Percentiles rank a stretch among this genome's conserved stretches.
Conservation (phyloP, 2,888 invertebrate genomes). For the Amblyjoppa fuscipennis region DNA sequence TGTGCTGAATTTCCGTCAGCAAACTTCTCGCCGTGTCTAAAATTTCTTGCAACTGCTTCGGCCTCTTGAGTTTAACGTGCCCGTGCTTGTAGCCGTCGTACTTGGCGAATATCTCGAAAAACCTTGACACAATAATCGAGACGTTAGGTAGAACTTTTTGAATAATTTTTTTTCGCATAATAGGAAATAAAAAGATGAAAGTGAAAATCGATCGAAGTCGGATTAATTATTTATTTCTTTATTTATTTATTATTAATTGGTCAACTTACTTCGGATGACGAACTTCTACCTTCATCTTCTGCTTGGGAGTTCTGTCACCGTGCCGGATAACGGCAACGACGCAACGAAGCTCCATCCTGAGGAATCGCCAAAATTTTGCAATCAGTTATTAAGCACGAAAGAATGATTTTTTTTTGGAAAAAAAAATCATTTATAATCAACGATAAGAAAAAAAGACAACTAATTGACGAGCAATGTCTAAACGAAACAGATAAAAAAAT, state of each 20-base stretch:
- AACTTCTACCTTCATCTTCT: constrained; percentile 99
- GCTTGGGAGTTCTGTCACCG: constrained; percentile 99
- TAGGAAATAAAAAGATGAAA: constrained; percentile 13
- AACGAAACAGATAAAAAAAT: constrained; percentile 23
- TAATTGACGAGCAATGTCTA: not conserved
- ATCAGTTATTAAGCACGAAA: constrained; percentile 16
- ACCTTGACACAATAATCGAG: constrained; percentile 82
- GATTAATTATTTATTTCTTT: constrained; percentile 10
- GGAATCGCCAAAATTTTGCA: constrained; percentile 52
- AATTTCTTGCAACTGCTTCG: constrained; percentile 98
- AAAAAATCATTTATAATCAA: constrained; percentile 16
- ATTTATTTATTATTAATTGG: not conserved
- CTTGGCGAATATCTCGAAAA: constrained; percentile 99
- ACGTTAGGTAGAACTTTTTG: not conserved
- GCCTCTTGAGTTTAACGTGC: constrained; percentile 98
- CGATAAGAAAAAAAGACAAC: constrained; percentile 6
- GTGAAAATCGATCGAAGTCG: not conserved
- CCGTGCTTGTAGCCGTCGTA: constrained; percentile 98
- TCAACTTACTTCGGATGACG: constrained; percentile 94
- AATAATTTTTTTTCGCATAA: not conserved
- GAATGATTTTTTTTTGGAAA: constrained; percentile 19
- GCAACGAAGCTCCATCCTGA: constrained; percentile 94
- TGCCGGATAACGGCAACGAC: constrained; percentile 99
- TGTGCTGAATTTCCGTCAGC: constrained; percentile 94
- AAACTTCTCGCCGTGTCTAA: constrained; percentile 97